phyloP scores from a whole-genome alignment of 1,140 invertebrate genomes.

The Micrasema minimum region DNA sequence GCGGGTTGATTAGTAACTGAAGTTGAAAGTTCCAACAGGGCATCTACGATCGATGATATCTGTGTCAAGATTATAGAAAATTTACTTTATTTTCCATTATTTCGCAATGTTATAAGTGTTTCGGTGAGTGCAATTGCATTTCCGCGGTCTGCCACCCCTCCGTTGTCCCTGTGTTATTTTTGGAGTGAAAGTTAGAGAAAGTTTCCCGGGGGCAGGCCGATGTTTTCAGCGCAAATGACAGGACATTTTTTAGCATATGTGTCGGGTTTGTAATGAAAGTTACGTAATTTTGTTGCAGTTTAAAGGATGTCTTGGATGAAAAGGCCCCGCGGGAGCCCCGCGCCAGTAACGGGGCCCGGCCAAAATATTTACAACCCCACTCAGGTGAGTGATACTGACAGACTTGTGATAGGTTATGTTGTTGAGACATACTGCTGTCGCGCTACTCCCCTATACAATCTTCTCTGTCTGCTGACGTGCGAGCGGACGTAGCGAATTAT shows the following conservation, averaged over 20 bases:
- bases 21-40: slow-evolving; percentile 63
- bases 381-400: slow-evolving; percentile 54
- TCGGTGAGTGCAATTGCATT: slow-evolving; percentile 37
- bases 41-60: slow-evolving; percentile 65
- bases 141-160: too few species aligned
- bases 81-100: slow-evolving; percentile 23
- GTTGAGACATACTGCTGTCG: slow-evolving; percentile 23
- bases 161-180: neutral
- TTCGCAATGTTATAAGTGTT: slow-evolving; percentile 33
- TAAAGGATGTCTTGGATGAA: slow-evolving; percentile 65
- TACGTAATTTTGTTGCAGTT: slow-evolving; percentile 58
- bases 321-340: slow-evolving; percentile 57
- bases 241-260: slow-evolving; percentile 64
- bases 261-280: slow-evolving; percentile 44
- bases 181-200: slow-evolving; percentile 59
- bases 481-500: slow-evolving; percentile 8
- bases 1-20: slow-evolving; percentile 10
- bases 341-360: slow-evolving; percentile 57
- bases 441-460: neutral
- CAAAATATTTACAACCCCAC: slow-evolving; percentile 49
- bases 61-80: slow-evolving; percentile 30
- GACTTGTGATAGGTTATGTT: slow-evolving; percentile 45
- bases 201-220: slow-evolving; percentile 50
- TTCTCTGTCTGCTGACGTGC: slow-evolving; percentile 15
- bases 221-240: slow-evolving; percentile 61